Conservation (phyloP, 2,888 invertebrate genomes). For the Lagria hirta region DNA sequence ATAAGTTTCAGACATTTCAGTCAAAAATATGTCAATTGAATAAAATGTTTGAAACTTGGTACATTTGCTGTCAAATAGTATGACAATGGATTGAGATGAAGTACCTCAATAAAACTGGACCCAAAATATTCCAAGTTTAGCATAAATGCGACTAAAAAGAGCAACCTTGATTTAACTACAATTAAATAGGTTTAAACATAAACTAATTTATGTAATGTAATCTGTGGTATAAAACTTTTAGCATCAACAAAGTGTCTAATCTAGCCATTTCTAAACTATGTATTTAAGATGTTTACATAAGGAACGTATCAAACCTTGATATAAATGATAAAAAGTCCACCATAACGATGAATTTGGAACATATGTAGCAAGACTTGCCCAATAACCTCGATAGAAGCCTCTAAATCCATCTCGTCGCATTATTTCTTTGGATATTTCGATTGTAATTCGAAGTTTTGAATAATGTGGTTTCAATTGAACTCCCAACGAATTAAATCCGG, state of each 20-base stretch:
- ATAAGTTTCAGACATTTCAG: no score
- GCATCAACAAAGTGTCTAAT: neutral
- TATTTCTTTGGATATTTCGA: constrained; percentile 75
- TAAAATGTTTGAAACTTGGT: no score
- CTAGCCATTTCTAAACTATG: neutral
- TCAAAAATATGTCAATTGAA: no score
- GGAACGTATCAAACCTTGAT: constrained; percentile 72
- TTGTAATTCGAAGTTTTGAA: constrained; percentile 68
- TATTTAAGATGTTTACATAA: neutral
- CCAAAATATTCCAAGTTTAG: no score
- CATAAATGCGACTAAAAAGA: no score
- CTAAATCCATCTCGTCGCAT: constrained; percentile 77
- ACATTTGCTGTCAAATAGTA: no score
- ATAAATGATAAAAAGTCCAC: constrained; percentile 95
- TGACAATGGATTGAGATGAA: no score
- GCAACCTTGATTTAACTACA: no score
- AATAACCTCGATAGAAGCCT: constrained; percentile 93
- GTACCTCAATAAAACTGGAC: no score
- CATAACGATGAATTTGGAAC: constrained; percentile 97
- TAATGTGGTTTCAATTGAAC: constrained; percentile 64
- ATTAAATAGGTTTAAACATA: no score
- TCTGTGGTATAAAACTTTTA: constrained; percentile 8
- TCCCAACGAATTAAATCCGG: constrained; percentile 72
- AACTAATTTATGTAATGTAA: no score
- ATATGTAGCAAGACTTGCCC: constrained; percentile 88